phyloP scores from a whole-genome alignment of 2,888 invertebrate genomes.

The Coenonympha glycerion region DNA sequence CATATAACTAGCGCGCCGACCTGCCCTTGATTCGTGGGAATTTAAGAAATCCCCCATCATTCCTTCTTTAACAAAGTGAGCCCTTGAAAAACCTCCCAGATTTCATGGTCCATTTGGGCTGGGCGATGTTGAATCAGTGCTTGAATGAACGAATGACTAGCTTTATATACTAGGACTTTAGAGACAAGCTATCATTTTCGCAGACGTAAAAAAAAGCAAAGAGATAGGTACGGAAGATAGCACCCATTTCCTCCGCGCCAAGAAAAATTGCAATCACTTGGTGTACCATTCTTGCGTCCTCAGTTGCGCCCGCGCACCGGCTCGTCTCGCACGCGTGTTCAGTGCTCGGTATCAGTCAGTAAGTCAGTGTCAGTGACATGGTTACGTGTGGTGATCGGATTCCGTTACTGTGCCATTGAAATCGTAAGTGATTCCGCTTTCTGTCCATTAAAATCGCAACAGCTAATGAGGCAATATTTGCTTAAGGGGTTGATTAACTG shows the following conservation, averaged over 20 bases:
- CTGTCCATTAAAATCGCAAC: constrained; percentile 13
- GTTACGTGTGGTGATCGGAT: constrained; percentile 69
- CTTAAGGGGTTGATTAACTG: background rate
- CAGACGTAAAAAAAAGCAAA: too few relatives aligned
- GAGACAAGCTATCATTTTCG: too few relatives aligned
- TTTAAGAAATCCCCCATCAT: too few relatives aligned
- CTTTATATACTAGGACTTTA: too few relatives aligned
- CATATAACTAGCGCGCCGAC: too few relatives aligned
- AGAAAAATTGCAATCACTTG: constrained; percentile 31
- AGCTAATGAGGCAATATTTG: constrained; percentile 1
- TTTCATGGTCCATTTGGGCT: too few relatives aligned
- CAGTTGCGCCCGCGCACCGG: constrained; percentile 51
- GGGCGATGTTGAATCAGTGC: too few relatives aligned
- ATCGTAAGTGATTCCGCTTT: constrained; percentile 49
- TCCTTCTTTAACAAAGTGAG: too few relatives aligned
- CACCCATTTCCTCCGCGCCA: constrained; percentile 16
- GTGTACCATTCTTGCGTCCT: constrained; percentile 39
- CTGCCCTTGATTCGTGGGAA: too few relatives aligned
- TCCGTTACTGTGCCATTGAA: constrained; percentile 54
- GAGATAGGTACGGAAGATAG: constrained; percentile 14
- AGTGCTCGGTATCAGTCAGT: constrained; percentile 57
- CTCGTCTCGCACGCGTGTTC: constrained; percentile 44
- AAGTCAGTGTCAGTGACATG: constrained; percentile 72
- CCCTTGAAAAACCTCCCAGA: too few relatives aligned
- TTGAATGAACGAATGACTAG: too few relatives aligned